Evolutionary conservation across 2,113 vertebrate species (phyloP), one percentile per base, ranked within the genome.

Genomic region (Malurus alboscapulatus): DNA sequence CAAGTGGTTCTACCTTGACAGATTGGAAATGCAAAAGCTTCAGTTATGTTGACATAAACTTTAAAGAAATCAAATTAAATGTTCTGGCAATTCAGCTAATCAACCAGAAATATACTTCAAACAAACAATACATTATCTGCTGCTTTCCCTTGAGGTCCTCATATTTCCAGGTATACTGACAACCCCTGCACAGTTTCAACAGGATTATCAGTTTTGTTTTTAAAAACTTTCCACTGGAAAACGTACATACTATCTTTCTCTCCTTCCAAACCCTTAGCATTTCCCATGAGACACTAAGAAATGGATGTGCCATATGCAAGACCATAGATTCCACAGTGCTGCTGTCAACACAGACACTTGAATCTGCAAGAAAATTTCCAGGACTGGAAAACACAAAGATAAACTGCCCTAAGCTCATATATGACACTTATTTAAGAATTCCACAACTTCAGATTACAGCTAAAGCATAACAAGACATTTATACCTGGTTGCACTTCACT

Each of bases 401-500:
- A 58, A 89, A 81, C 29, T 67, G 29, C 16, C n/a, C 53, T 87
- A 55, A 62, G 38, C 40, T 94, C 26, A 73, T 86, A 89, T 40
- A 77, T 59, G 75, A 40, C 27, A 40, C 6, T 67, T 45, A 61
- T 48, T 69, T 36, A n/a, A 77, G 36, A 94, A 67, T 88, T 63
- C 26, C 63, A 93, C 34, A 59, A 83, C 16, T 51, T 72, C n/a
- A 79, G 34, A 40, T 91, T 85, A 96, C 57, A 62, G 36, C 77
- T 87, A 61, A 94, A 92, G 69, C 36, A 26, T 87, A 92, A 92
- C 50, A 89, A 92, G 84, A 81, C 78, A 69, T 86, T 93, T 90
- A 90, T 98, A 99, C 99, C 99, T 97, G 98, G 90, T 95, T 99
- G 99, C 96, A 98, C 97, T 96, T 99, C 99, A 97, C 98, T 98